A percentile compares a stretch with the other conserved stretches of the same genome.
Conservation (phyloP, 2,888 invertebrate species). For the Heliconius sara region DNA sequence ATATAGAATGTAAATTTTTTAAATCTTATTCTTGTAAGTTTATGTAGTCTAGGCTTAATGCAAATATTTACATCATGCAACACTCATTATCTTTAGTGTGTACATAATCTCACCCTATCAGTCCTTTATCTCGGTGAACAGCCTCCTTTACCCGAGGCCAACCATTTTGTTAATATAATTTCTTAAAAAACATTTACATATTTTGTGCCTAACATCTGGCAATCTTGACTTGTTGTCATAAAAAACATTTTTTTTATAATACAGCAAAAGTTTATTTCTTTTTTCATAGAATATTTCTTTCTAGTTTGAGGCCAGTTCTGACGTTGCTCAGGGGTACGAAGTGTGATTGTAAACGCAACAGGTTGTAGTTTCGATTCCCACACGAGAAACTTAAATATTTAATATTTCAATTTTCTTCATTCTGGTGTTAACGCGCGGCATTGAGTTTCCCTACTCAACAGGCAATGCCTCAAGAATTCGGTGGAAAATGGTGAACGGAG, state of each 20-base stretch:
- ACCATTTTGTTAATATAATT: conserved; percentile 35
- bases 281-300: not conserved
- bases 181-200: conserved; percentile 4
- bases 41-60: conserved; percentile 25
- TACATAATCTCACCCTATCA: conserved; percentile 66
- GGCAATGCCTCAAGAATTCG: no score
- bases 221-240: not conserved
- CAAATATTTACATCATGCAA: conserved; percentile 74
- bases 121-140: conserved; percentile 69
- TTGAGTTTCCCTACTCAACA: no score
- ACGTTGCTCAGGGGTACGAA: no score
- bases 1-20: no score
- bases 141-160: conserved; percentile 59
- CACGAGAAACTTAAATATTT: no score
- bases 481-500: no score
- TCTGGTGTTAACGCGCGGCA: no score
- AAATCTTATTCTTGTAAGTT: not conserved
- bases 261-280: not conserved
- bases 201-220: not conserved
- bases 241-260: not conserved
- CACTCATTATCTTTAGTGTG: conserved; percentile 66
- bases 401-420: no score
- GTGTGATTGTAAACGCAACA: no score
- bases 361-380: no score
- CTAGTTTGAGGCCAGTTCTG: not conserved